phyloP scores from a whole-genome alignment of 2,113 vertebrate genomes.

The Cyphomyrus discorhynchus region DNA sequence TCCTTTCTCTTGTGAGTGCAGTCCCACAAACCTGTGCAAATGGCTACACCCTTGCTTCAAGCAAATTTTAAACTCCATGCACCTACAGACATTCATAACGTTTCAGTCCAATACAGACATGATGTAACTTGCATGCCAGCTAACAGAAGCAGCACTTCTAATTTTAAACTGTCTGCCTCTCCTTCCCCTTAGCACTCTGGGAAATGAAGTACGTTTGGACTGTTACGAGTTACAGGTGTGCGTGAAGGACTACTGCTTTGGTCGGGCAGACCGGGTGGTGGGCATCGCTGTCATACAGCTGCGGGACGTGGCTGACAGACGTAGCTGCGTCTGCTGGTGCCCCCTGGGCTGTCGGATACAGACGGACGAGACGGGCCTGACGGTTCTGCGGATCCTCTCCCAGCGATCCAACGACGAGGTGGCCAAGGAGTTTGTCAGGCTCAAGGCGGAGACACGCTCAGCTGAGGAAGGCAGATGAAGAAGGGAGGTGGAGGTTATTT shows the following conservation, averaged over 20 bases:
- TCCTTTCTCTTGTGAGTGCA: slow-evolving; percentile 86
- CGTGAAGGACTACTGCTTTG: slow-evolving; percentile 97
- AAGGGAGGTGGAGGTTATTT: neutral
- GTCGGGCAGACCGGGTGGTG: slow-evolving; percentile 84
- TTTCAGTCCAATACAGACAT: neutral
- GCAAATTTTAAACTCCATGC: neutral
- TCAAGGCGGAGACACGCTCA: slow-evolving; percentile 86
- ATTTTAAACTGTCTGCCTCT: neutral
- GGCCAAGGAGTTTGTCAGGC: slow-evolving; percentile 88
- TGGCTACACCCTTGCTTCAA: neutral
- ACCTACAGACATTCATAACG: neutral
- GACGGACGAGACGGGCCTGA: slow-evolving; percentile 87
- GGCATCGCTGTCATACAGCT: slow-evolving; percentile 86
- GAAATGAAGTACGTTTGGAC: slow-evolving; percentile 76
- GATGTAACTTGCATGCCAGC: neutral
- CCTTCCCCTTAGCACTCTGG: slow-evolving; percentile 64
- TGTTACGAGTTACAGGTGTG: slow-evolving; percentile 91
- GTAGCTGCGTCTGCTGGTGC: slow-evolving; percentile 92
- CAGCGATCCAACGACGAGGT: slow-evolving; percentile 89
- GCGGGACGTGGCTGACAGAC: slow-evolving; percentile 77
- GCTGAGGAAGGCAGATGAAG: slow-evolving; percentile 74
- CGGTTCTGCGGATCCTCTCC: slow-evolving; percentile 84
- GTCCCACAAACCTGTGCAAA: neutral
- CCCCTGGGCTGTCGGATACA: slow-evolving; percentile 75
- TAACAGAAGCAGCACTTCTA: neutral